Base-by-base conservation (phyloP, 2,888 invertebrate genomes). In the Celastrina argiolus region DNA sequence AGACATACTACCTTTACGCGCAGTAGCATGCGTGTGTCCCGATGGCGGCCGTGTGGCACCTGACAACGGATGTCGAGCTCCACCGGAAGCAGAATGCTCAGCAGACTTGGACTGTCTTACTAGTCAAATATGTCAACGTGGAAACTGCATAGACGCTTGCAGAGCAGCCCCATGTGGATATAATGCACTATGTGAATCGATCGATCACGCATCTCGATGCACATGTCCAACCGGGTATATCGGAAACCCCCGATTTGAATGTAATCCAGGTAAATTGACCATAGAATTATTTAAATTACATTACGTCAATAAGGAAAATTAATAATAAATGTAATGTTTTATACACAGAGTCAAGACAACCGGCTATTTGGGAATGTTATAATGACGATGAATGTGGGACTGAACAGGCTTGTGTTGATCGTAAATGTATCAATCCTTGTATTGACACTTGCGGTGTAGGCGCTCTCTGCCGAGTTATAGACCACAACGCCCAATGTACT, bases 11-110 rank as follows among this genome's bases (percentile, higher is more conserved):
- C 97, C 97, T 2, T 85, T 97, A 70, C 93, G 97, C 65, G 97
- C 97, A 0, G 94, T 97, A 74, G 95, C 97, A 74, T 97, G 97
- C 79, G 94, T 95, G 76, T 98, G 97, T 84, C 96, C 97, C 16
- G 92, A 95, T 51, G 97, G 97, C 70, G 96, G 95, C 0, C 92
- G 96, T 58, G 94, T 94, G 0, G 95, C 96, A 71, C 92, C 92
- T 6, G 94, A 94, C 66, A 95, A 95, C 72, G 94, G 94, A 71
- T 97, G 97, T 81, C 93, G 93, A 70, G 81, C 88, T 28, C 92
- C 93, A 31, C 92, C 92, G 51, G 89, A 91, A 69, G 88, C 92
- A 2, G 93, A 95, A 74, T 97, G 97, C 78, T 92, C 93, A 64
- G 85, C 90, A 0, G 96, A 97, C 81, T 90, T 93, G 1, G 96